phyloP scores from a whole-genome alignment of 2,797 vertebrate species.

The Sus cebifrons region DNA sequence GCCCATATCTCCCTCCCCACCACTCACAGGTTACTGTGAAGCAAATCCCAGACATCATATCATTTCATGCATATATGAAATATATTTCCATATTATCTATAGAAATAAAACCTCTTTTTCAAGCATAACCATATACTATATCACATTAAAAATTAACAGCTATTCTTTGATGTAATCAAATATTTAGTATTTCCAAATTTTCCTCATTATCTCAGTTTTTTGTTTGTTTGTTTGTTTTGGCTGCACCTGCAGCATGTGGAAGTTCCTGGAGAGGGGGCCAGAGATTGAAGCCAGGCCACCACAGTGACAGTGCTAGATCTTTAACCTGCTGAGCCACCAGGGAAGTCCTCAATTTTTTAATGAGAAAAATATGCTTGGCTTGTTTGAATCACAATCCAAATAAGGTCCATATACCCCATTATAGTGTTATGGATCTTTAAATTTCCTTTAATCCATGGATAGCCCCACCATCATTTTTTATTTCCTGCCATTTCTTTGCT shows the following conservation, averaged over 20 bases:
- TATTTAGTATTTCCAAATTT: not conserved
- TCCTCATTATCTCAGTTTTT: no score
- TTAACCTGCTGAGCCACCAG: no score
- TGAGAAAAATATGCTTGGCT: not conserved
- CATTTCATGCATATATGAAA: not conserved
- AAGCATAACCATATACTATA: not conserved
- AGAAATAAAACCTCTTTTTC: not conserved
- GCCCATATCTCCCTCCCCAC: not conserved
- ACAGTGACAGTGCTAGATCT: no score
- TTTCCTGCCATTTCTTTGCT: not conserved
- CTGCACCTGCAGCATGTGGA: no score
- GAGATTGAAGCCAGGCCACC: no score
- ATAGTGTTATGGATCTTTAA: not conserved
- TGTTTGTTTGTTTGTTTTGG: no score
- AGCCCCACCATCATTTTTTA: not conserved
- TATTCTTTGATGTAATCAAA: not conserved
- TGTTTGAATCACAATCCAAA: not conserved
- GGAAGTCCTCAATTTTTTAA: not conserved
- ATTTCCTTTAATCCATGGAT: not conserved
- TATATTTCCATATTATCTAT: not conserved
- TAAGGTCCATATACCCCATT: not conserved
- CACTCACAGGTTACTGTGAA: not conserved
- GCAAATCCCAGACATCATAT: not conserved
- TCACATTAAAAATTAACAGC: not conserved
- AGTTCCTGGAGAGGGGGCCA: no score